phyloP scores from a whole-genome alignment of 2,113 vertebrate genomes.

The Sinocyclocheilus anophthalmus region DNA sequence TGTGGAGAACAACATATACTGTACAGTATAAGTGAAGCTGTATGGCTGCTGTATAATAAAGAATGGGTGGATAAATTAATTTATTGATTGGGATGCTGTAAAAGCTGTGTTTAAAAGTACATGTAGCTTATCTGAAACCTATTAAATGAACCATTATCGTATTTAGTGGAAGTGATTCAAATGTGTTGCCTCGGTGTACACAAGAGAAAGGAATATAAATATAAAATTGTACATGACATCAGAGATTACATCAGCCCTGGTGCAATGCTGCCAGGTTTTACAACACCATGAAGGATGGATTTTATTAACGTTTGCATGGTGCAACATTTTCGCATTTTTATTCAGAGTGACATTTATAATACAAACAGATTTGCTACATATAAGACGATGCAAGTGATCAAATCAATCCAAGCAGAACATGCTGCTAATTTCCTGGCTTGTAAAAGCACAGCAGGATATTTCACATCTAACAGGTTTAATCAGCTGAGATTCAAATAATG shows the following conservation, averaged over 20 bases:
- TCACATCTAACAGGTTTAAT: slow-evolving; percentile 22
- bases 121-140: slow-evolving; percentile 13
- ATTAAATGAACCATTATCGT: background rate
- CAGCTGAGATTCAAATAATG: background rate
- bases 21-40: background rate
- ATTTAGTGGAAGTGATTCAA: slow-evolving; percentile 1
- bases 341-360: slow-evolving; percentile 21
- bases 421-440: slow-evolving; percentile 1
- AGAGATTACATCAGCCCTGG: slow-evolving; percentile 18
- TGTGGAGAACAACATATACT: too few relatives aligned
- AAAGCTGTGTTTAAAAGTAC: background rate
- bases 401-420: slow-evolving; percentile 20
- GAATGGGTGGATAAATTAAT: background rate
- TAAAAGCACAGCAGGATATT: slow-evolving; percentile 22
- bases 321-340: slow-evolving; percentile 22
- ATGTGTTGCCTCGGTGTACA: slow-evolving; percentile 1
- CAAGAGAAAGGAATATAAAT: background rate
- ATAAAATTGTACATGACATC: slow-evolving; percentile 17
- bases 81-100: slow-evolving; percentile 1
- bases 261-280: slow-evolving; percentile 17
- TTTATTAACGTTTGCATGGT: slow-evolving; percentile 11
- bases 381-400: slow-evolving; percentile 5
- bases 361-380: slow-evolving; percentile 24
- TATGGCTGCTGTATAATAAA: background rate
- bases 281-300: background rate